Base-by-base conservation (phyloP, 2,888 invertebrate genomes). In the Torymus auratus region DNA sequence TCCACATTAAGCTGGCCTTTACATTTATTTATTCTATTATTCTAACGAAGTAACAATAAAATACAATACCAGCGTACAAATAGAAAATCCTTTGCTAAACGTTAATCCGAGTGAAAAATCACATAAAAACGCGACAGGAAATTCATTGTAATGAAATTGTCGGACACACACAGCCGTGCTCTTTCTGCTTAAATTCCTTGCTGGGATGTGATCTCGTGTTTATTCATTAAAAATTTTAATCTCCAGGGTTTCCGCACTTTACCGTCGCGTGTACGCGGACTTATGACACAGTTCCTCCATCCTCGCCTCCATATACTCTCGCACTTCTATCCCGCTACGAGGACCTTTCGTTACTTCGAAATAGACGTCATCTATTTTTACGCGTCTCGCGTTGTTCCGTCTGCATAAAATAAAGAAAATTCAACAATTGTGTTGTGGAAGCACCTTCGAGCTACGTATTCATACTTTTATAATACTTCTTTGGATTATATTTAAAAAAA, bases 161-260 rank as follows among this genome's bases (percentile, higher is more conserved):
- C 50, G 28, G 70, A 17, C 70, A 28, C 70, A 60, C 17, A 41
- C 41, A 41, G 41, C 50, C 20, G 17, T 15, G 14, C 20, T 23
- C 20, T 61, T 71, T 71, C 52, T 53, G 61, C 70, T 72, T 61
- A 23, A 23, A 52, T 11, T 17, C 56, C 5, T 14, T 17, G 10
- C 41, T 7, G 41, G 41, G 13, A n/a, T 13, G 56, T 60, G 60
- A 50, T 60, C 70, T 72, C 71, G 53, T 72, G 60, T 72, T 61
- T 72, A 72, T 72, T 72, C 71, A 72, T 62, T 72, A 60, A 61
- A 71, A 71, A 71, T 71, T 71, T 71, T 61, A 61, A 72, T 72
- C 71, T 15, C 41, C 41, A 7, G 23, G 13, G 53, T 50, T 61
- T 53, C 53, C 61, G 20, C 61, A 61, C n/a, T 53, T 72, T 17